A percentile compares a stretch with the other conserved stretches of the same genome.
These are phyloP conservation scores for Epirrhoe tristata DNA, from an alignment of 2,888 invertebrate species.

Conservation along the genomic window DNA sequence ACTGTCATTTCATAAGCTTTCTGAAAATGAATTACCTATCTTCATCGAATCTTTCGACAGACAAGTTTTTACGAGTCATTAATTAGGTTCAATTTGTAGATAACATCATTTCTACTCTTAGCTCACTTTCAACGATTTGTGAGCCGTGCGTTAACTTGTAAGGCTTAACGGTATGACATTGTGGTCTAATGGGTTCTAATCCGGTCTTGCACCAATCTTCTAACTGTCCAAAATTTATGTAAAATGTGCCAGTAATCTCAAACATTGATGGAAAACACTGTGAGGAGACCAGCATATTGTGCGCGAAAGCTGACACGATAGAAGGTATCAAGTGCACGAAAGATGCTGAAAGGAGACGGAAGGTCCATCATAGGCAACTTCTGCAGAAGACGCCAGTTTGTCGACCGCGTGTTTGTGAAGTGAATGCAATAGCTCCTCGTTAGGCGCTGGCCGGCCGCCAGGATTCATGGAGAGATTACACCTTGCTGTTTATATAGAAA, in stretches of 20 bases:
- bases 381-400: slow-evolving; percentile 9
- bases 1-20: background rate
- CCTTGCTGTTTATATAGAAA: slow-evolving; percentile 1
- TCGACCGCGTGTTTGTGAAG: slow-evolving; percentile 26
- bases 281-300: too few species aligned
- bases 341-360: background rate
- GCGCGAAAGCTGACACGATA: too few species aligned
- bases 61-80: background rate
- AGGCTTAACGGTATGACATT: too few species aligned
- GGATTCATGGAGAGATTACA: slow-evolving; percentile 11
- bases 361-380: slow-evolving; percentile 1
- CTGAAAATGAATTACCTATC: background rate
- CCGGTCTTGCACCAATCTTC: too few species aligned
- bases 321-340: too few species aligned
- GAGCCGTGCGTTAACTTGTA: too few species aligned
- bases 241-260: too few species aligned
- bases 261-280: too few species aligned
- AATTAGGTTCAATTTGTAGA: background rate
- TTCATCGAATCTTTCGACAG: background rate
- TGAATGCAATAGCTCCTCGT: slow-evolving; percentile 34
- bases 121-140: too few species aligned
- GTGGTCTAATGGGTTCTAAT: too few species aligned
- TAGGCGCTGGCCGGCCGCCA: slow-evolving; percentile 35
- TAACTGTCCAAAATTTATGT: too few species aligned
- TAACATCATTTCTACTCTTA: too few species aligned